Conservation (phyloP, 2,888 invertebrate genomes). For the Lithophane ornitopus region DNA sequence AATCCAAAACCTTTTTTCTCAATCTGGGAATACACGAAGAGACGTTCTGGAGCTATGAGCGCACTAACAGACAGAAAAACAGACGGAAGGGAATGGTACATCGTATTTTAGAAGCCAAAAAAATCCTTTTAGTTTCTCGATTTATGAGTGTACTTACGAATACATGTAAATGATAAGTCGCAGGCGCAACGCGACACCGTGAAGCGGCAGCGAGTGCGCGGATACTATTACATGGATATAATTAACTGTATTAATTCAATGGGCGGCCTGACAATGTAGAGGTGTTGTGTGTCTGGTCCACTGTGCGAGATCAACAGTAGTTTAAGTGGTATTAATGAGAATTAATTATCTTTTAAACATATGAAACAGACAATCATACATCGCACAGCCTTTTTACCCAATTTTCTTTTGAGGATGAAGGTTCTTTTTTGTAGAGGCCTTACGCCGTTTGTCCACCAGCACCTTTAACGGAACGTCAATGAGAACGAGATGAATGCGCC, state of each 20-base stretch:
- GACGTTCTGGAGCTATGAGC: not conserved
- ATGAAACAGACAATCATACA: not conserved
- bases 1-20: not conserved
- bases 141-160: slow-evolving; percentile 2
- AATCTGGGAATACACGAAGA: not conserved
- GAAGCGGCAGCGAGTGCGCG: slow-evolving; percentile 35
- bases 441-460: not conserved
- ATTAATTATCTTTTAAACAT: slow-evolving; percentile 2
- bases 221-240: slow-evolving; percentile 57
- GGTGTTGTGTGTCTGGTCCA: slow-evolving; percentile 44
- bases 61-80: not conserved
- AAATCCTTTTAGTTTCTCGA: not conserved
- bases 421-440: not conserved
- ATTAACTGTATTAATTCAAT: slow-evolving; percentile 64
- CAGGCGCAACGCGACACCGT: slow-evolving; percentile 50
- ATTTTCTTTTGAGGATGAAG: not conserved
- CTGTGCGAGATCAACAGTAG: slow-evolving; percentile 33
- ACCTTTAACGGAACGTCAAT: not conserved
- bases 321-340: slow-evolving; percentile 2
- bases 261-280: slow-evolving; percentile 52
- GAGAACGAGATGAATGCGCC: not conserved
- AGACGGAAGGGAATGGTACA: not conserved
- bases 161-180: slow-evolving; percentile 27
- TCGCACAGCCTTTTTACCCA: not conserved
- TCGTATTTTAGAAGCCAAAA: slow-evolving; percentile 9